phyloP scores from a whole-genome alignment of 2,797 vertebrate species.

The Girardinus metallicus region DNA sequence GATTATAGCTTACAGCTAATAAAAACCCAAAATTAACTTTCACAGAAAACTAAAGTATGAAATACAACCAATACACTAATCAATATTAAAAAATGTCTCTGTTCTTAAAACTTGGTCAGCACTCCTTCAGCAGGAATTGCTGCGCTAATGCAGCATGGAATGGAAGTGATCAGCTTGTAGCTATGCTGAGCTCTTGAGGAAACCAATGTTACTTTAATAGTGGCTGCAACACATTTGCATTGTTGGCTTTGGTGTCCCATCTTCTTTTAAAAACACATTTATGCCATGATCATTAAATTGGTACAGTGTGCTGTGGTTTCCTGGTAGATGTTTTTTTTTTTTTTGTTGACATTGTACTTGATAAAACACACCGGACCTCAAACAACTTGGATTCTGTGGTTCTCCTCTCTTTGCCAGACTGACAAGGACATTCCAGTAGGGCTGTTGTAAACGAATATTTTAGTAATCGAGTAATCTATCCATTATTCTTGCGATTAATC shows the following conservation, averaged over 20 bases:
- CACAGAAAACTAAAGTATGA: neutral
- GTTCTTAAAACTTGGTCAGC: neutral
- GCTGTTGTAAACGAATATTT: no score
- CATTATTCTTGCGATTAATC: no score
- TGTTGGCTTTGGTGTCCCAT: neutral
- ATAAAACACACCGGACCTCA: neutral
- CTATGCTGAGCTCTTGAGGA: neutral
- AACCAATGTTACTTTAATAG: neutral
- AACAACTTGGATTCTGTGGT: no score
- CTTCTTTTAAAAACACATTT: neutral
- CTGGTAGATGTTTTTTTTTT: neutral
- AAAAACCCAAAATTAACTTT: neutral
- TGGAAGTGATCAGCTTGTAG: neutral
- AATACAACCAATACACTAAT: neutral
- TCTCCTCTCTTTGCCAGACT: neutral
- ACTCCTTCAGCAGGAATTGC: neutral
- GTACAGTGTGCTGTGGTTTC: neutral
- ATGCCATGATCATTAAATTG: neutral
- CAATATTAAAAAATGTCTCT: neutral
- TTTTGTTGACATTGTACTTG: neutral
- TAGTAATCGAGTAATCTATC: no score
- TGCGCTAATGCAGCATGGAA: neutral
- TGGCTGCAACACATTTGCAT: neutral
- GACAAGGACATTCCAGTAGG: no score
- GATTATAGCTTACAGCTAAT: neutral